Conservation (phyloP, 2,113 vertebrate genomes). For the Peromyscus californicus region DNA sequence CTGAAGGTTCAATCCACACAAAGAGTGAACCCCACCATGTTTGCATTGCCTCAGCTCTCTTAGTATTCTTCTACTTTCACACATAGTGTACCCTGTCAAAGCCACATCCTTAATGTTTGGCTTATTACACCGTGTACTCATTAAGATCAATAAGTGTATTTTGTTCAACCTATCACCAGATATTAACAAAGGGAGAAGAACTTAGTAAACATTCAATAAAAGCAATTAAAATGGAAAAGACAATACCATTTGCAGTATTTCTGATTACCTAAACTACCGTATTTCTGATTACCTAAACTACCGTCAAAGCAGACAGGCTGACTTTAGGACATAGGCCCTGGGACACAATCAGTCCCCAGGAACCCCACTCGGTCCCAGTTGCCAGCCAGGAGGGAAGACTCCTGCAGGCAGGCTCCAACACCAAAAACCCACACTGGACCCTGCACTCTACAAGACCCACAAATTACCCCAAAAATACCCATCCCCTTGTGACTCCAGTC, state of each 20-base stretch:
- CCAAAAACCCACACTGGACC: too few species aligned
- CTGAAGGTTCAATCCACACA: background rate
- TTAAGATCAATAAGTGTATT: background rate
- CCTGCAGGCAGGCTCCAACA: too few species aligned
- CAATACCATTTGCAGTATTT: slow-evolving; percentile 2
- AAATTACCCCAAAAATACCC: too few species aligned
- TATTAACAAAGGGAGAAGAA: slow-evolving; percentile 26
- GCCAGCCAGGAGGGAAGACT: too few species aligned
- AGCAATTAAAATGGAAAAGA: background rate
- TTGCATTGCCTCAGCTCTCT: background rate
- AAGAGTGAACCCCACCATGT: background rate
- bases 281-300: background rate
- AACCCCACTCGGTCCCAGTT: too few species aligned
- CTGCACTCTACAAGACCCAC: too few species aligned
- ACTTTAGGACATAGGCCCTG: too few species aligned
- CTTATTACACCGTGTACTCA: background rate
- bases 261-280: background rate
- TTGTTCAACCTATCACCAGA: background rate
- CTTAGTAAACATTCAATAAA: background rate
- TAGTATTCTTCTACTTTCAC: background rate
- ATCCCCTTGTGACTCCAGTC: too few species aligned
- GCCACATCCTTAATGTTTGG: background rate
- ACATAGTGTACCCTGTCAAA: background rate
- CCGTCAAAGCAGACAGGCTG: slow-evolving; percentile 4
- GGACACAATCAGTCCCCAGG: too few species aligned